Evolutionary conservation across 2,113 vertebrate genomes (phyloP), one percentile per base, ranked within the genome.

Genomic region (Upupa epops): DNA sequence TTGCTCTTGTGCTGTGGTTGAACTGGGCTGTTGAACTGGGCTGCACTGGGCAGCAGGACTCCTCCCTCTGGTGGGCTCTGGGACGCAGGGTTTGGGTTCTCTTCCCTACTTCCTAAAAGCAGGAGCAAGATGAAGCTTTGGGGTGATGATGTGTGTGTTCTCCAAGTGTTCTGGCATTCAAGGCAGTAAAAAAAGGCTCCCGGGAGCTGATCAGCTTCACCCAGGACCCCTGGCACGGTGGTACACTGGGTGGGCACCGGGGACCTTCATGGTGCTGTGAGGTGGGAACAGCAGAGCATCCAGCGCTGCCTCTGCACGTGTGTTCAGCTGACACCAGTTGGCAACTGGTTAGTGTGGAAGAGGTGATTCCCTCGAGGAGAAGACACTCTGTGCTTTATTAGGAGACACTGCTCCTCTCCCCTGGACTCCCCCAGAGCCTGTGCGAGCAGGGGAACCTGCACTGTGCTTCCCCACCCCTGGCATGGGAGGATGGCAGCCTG

Each of bases 301-400:
- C 90, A 54, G 85, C 73, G 0, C 68, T 1, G 6, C 40, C 88
- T 64, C 83, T 5, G 1, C 59, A 12, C 54, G 45, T 1, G 37
- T 31, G 31, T n/a, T 36, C 31, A 78, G 83, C 91, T 91, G 91
- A 28, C 2, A 1, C 83, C 93, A 68, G 66, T 9, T 93, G 91
- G 91, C 69, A 76, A 66, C 15, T 1, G 21, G 64, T 63, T 82
- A 3, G 5, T 12, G 2, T 42, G 75, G 91, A 76, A 40, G 29
- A 79, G 68, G 79, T 55, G 92, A 92, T 76, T 76, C 68, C 86
- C 60, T 65, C 45, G 86, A 75, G 69, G 83, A 79, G 68, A 85
- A 88, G 40, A 42, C 11, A 15, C 83, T 20, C 29, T 34, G 90
- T 90, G 59, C 76, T 90, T 92, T 76, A 54, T 72, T 90, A 76